phyloP scores from a whole-genome alignment of 92 coral and sea anemone genomes.

The Scolanthus callimorphus region DNA sequence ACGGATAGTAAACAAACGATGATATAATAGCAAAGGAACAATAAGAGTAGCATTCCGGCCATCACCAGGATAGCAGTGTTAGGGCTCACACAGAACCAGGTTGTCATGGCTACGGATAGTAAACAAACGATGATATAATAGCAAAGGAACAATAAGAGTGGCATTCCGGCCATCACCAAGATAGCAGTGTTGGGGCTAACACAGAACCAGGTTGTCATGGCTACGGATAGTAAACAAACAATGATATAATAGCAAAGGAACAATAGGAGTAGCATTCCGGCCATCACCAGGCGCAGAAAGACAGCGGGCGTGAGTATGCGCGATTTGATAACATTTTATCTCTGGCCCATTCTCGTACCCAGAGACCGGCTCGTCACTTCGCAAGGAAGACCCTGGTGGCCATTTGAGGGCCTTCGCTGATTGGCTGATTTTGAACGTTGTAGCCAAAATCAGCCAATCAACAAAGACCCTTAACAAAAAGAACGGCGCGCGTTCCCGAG shows the following conservation, averaged over 20 bases:
- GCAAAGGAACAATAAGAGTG: slow-evolving; percentile 61
- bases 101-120: slow-evolving; percentile 78
- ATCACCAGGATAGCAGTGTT: slow-evolving; percentile 63
- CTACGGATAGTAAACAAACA: slow-evolving; percentile 56
- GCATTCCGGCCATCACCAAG: slow-evolving; percentile 64
- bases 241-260: slow-evolving; percentile 68
- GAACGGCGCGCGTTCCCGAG: too few species aligned
- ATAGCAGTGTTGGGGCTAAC: slow-evolving; percentile 68
- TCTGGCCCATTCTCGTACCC: too few species aligned
- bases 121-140: slow-evolving; percentile 69
- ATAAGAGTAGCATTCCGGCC: slow-evolving; percentile 59
- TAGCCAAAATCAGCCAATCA: too few species aligned
- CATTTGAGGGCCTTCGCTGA: too few species aligned
- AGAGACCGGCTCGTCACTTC: too few species aligned
- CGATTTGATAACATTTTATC: too few species aligned
- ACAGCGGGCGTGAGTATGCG: too few species aligned
- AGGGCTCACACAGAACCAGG: slow-evolving; percentile 81
- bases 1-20: slow-evolving; percentile 39
- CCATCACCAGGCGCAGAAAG: slow-evolving; percentile 72
- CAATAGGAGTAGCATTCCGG: slow-evolving; percentile 53
- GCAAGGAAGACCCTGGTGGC: too few species aligned
- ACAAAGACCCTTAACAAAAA: too few species aligned
- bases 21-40: slow-evolving; percentile 67
- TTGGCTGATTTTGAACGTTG: too few species aligned
- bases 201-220: slow-evolving; percentile 92